Percentiles rank a stretch among this genome's conserved stretches.
Evolutionary conservation across 2,113 vertebrate species (phyloP).

Genomic region (Mormyrus iriodes): DNA sequence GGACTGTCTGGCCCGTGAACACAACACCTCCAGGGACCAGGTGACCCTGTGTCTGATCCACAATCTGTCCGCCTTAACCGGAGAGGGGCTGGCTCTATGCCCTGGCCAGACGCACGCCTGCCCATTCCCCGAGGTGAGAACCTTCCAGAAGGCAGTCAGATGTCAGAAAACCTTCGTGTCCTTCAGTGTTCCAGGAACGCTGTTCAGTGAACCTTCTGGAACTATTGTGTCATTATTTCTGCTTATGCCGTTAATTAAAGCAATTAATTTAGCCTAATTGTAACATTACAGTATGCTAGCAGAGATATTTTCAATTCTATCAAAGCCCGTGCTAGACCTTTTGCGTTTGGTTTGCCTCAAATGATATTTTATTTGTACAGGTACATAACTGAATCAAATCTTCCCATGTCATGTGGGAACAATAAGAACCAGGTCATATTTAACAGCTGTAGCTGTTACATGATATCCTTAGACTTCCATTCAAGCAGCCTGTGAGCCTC

Average conservation of each 20-base stretch:
- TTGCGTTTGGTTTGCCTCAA: neutral
- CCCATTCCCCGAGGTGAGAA: conserved; percentile 84
- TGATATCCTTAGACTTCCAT: neutral
- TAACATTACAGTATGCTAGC: neutral
- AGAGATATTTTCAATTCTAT: neutral
- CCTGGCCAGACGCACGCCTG: conserved; percentile 68
- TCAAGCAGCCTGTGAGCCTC: neutral
- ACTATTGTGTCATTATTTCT: neutral
- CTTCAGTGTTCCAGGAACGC: neutral
- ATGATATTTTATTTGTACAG: neutral
- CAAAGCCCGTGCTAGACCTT: neutral
- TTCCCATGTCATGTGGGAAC: neutral
- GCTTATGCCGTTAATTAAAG: neutral
- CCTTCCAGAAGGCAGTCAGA: neutral
- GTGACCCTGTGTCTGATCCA: conserved; percentile 80
- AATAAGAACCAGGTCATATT: neutral
- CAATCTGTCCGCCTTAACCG: conserved; percentile 73
- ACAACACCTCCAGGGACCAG: conserved; percentile 67
- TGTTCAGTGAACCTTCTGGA: neutral
- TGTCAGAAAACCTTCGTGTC: neutral
- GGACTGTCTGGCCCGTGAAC: conserved; percentile 70
- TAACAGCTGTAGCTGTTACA: neutral
- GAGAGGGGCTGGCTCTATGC: conserved; percentile 67
- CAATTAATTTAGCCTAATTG: neutral
- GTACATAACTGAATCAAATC: neutral